Base-by-base conservation (phyloP, 2,797 vertebrate genomes). In the Myripristis jacobus region DNA sequence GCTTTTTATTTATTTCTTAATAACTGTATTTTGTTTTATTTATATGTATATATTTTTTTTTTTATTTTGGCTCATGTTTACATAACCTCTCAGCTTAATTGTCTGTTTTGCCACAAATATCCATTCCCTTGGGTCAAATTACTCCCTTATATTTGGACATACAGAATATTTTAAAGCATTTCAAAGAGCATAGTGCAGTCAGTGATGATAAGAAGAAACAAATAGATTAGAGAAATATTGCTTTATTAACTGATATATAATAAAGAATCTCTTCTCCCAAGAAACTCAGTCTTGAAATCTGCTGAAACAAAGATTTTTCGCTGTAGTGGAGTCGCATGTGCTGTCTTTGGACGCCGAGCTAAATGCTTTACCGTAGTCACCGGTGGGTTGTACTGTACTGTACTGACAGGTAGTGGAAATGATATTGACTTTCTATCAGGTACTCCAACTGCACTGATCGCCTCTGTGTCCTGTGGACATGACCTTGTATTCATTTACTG, bases 391-490 rank as follows among this genome's bases (percentile, higher is more conserved):
- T 29, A 43, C 29, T 61, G 19, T 73, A 27, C n/a, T n/a, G n/a
- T 44, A 54, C 52, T 46, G 52, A 69, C 48, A 66, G 67, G 58
- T 68, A 38, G 56, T 56, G 70, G 72, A 75, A 71, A 65, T 55
- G 25, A 36, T 67, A 18, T 78, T 71, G n/a, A 69, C 70, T 81
- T 61, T 73, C 79, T 88, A 91, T 94, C 92, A 93, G 94, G 92
- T 93, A 85, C 88, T 94, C 73, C 34, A 0, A 77, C 84, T 88
- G 84, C 92, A 90, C 90, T 93, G 88, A 89, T 74, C 76, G 88
- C 83, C 82, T 90, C 87, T 94, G 88, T 95, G 94, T 94, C 94
- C 95, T 72, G 72, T 94, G 93, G 94, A 95, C 94, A 94, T 85
- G 29, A 70, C 73, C 80, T 81, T 84, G 67, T 80, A 82, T 75